Evolutionary conservation across 2,888 invertebrate species (phyloP).

Genomic region (Coenonympha arcania): DNA sequence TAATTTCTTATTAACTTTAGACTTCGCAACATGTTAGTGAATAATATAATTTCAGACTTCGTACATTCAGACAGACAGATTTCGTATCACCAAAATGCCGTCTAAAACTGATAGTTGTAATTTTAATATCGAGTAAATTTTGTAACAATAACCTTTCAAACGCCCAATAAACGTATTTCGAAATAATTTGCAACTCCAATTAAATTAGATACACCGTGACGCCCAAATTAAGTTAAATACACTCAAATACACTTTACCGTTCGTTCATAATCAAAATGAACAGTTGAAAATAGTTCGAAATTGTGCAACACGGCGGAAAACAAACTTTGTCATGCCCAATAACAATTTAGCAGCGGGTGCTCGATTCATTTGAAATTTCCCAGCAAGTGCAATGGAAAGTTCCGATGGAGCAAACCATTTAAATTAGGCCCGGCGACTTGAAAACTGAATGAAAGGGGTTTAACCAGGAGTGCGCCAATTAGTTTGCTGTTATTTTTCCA

Average conservation of each 20-base stretch:
- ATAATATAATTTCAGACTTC: too few relatives aligned
- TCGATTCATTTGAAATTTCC: constrained; percentile 48
- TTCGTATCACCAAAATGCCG: too few relatives aligned
- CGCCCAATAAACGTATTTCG: too few relatives aligned
- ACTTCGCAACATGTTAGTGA: not conserved
- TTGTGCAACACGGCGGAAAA: constrained; percentile 14
- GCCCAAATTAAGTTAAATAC: not conserved
- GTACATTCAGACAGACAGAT: too few relatives aligned
- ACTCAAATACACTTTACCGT: not conserved
- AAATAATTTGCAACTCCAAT: not conserved
- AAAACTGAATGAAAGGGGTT: constrained; percentile 68
- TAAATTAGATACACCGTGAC: not conserved
- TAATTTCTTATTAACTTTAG: not conserved
- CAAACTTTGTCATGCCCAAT: constrained; percentile 27
- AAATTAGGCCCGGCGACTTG: constrained; percentile 70
- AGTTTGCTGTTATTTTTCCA: constrained; percentile 72
- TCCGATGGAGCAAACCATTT: constrained; percentile 64
- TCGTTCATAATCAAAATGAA: constrained; percentile 4
- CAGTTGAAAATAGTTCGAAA: constrained; percentile 8
- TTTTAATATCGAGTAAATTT: too few relatives aligned
- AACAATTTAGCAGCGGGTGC: constrained; percentile 31
- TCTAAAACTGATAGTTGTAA: too few relatives aligned
- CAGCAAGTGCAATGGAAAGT: constrained; percentile 51
- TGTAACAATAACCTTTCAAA: too few relatives aligned
- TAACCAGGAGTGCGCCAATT: constrained; percentile 68